phyloP scores from a whole-genome alignment of 2,888 invertebrate genomes.

The Plebejus anna region DNA sequence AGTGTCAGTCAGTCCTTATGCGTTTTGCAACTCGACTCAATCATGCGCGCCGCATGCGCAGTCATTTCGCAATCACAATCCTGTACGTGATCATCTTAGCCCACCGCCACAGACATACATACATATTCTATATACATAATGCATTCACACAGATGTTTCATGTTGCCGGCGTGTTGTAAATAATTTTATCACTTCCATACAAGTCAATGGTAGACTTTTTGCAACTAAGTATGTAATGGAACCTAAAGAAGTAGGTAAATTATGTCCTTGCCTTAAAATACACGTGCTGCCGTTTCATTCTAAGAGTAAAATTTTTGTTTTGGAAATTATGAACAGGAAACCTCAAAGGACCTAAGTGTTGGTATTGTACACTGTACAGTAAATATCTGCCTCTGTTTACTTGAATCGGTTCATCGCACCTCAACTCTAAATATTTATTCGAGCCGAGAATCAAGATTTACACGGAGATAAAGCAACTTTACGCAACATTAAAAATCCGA shows the following conservation, averaged over 20 bases:
- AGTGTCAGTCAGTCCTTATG: constrained; percentile 7
- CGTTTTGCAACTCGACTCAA: constrained; percentile 26
- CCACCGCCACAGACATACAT: constrained; percentile 16
- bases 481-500: constrained; percentile 16
- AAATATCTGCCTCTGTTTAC: constrained; percentile 13
- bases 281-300: neutral
- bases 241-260: neutral
- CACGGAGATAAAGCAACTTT: neutral
- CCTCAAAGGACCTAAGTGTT: neutral
- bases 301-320: neutral
- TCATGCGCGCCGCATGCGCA: constrained; percentile 24
- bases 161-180: neutral
- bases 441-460: constrained; percentile 10
- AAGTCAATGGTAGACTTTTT: neutral
- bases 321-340: neutral
- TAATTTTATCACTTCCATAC: neutral
- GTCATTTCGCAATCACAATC: constrained; percentile 28
- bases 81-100: constrained; percentile 20
- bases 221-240: neutral
- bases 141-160: neutral
- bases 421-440: neutral
- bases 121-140: neutral
- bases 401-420: neutral
- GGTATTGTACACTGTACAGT: neutral
- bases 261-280: neutral